These are phyloP conservation scores for Asobara japonica DNA, from an alignment of 1,140 invertebrate species.

Conservation along the genomic window DNA sequence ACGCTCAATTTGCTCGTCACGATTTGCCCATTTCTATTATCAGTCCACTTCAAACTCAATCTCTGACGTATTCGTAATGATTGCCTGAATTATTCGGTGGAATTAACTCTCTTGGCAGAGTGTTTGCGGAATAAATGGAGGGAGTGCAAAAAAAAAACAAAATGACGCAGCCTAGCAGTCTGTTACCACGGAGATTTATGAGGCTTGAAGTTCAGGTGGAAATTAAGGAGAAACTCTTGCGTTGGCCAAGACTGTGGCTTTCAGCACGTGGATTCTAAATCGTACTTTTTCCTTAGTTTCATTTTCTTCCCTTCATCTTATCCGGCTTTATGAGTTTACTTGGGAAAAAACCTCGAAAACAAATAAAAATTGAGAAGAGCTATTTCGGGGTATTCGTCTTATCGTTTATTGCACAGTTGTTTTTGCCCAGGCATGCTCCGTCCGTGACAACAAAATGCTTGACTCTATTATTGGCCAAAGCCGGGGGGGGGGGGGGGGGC, in stretches of 20 bases:
- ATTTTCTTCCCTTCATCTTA: neutral
- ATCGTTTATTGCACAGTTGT: too few species aligned
- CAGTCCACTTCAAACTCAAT: neutral
- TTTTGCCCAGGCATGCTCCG: too few species aligned
- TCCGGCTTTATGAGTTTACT: neutral
- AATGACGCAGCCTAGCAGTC: neutral
- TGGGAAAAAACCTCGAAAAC: neutral
- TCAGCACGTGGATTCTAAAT: neutral
- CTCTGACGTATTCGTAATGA: neutral
- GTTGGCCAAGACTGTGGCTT: neutral
- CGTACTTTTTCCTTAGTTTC: neutral
- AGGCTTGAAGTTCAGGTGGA: neutral
- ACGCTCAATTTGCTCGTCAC: slow-evolving; percentile 2
- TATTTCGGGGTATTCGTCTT: too few species aligned
- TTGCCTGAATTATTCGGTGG: neutral
- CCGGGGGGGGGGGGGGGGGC: too few species aligned
- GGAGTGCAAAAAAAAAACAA: neutral
- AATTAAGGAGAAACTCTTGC: slow-evolving; percentile 6
- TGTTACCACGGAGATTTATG: slow-evolving; percentile 1
- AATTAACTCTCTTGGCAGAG: neutral
- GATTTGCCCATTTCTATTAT: neutral
- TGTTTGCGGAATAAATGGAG: neutral
- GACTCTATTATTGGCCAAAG: too few species aligned
- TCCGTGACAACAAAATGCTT: too few species aligned
- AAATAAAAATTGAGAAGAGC: slow-evolving; percentile 17